Evolutionary conservation across 2,113 vertebrate genomes (phyloP).

Genomic region (Tetrao urogallus): DNA sequence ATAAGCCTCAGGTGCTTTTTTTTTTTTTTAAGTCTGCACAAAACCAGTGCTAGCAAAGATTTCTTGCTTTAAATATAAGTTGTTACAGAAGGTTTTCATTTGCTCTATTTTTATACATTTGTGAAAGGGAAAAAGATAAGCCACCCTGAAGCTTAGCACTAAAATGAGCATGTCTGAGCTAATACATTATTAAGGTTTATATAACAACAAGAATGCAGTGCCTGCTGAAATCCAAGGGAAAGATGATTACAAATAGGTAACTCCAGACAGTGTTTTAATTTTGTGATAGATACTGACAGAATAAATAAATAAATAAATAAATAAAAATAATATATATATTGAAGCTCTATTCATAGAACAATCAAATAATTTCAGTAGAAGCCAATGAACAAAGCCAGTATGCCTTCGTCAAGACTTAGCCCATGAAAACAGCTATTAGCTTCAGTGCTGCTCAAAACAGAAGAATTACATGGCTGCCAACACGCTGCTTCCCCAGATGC

Average conservation of each 20-base stretch:
- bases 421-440: neutral
- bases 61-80: neutral
- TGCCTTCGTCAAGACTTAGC: neutral
- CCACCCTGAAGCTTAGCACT: neutral
- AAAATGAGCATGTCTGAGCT: neutral
- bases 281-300: neutral
- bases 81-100: neutral
- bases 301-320: too few relatives aligned
- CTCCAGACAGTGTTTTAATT: neutral
- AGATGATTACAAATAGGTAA: neutral
- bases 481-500: neutral
- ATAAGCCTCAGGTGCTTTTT: neutral
- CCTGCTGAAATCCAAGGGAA: neutral
- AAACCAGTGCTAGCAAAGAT: neutral
- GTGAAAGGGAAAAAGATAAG: neutral
- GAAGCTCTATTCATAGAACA: neutral
- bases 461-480: neutral
- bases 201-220: neutral
- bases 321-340: neutral
- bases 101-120: neutral
- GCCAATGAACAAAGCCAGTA: neutral
- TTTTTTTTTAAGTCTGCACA: neutral
- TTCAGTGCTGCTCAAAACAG: neutral
- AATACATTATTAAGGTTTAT: neutral
- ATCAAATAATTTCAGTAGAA: neutral